phyloP scores from a whole-genome alignment of 2,797 vertebrate genomes.

The Artibeus lituratus region DNA sequence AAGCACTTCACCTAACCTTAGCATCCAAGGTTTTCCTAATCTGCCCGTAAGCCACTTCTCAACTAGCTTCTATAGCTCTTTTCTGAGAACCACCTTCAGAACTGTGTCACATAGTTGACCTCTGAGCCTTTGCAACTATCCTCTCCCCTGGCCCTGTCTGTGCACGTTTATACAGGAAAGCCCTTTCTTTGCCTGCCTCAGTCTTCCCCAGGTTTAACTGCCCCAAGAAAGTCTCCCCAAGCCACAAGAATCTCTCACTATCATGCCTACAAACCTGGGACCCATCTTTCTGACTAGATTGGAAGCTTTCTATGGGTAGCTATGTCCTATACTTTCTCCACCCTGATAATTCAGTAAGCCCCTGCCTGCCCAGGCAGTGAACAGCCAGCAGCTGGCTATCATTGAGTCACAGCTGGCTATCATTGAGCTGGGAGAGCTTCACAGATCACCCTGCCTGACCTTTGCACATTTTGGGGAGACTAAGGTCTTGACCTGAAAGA shows the following conservation, averaged over 20 bases:
- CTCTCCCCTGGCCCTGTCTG: fast-evolving
- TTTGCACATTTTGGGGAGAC: neutral
- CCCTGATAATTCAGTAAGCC: neutral
- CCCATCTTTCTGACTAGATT: neutral
- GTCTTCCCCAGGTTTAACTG: neutral
- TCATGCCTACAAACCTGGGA: neutral
- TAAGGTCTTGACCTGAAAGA: neutral
- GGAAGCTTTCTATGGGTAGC: neutral
- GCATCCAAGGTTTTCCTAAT: neutral
- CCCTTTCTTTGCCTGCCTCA: neutral
- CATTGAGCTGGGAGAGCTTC: neutral
- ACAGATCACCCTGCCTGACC: neutral
- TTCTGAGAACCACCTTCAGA: neutral
- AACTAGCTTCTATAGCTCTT: neutral
- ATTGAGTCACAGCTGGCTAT: neutral
- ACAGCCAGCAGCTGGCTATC: neutral
- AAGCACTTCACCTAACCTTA: neutral
- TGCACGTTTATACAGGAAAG: neutral
- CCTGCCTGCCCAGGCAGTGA: neutral
- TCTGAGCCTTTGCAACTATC: neutral
- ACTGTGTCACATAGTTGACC: neutral
- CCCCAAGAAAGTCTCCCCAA: neutral
- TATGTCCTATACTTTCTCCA: neutral
- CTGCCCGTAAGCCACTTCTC: neutral
- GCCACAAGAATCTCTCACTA: neutral